phyloP scores from a whole-genome alignment of 1,140 invertebrate genomes.

The Pemphigus obesinymphae region DNA sequence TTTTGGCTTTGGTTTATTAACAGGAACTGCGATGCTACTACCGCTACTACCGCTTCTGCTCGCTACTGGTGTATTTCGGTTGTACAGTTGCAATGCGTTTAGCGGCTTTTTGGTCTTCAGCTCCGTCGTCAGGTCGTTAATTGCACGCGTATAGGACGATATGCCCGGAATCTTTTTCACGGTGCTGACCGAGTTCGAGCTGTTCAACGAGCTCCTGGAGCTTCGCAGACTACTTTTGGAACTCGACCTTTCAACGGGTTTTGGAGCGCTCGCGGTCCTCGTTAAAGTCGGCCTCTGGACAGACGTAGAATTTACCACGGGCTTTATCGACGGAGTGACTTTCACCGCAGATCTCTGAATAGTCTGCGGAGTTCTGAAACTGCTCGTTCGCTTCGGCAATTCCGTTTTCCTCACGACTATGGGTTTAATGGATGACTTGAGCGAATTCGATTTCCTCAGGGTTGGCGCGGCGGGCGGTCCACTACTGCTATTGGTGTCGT shows the following conservation, averaged over 20 bases:
- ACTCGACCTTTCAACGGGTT: constrained; percentile 58
- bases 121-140: constrained; percentile 49
- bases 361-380: neutral
- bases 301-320: constrained; percentile 45
- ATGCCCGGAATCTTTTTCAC: constrained; percentile 57
- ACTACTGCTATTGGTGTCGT: constrained; percentile 40
- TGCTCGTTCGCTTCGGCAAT: constrained; percentile 39
- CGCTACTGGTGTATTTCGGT: constrained; percentile 50
- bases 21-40: constrained; percentile 44
- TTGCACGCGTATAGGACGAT: constrained; percentile 48
- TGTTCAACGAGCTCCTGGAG: constrained; percentile 75
- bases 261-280: constrained; percentile 27
- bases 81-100: constrained; percentile 61
- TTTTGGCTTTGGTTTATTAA: constrained; percentile 44
- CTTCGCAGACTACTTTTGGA: constrained; percentile 71
- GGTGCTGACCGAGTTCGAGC: constrained; percentile 72
- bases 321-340: neutral
- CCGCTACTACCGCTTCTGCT: constrained; percentile 38
- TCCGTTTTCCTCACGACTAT: neutral
- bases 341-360: constrained; percentile 42
- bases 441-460: neutral
- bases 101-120: constrained; percentile 48
- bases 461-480: constrained; percentile 48
- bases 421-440: neutral
- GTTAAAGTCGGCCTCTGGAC: constrained; percentile 43